Evolutionary conservation across 2,888 invertebrate species (phyloP), one percentile per base, ranked within the genome.

Genomic region (Papilio protenor): DNA sequence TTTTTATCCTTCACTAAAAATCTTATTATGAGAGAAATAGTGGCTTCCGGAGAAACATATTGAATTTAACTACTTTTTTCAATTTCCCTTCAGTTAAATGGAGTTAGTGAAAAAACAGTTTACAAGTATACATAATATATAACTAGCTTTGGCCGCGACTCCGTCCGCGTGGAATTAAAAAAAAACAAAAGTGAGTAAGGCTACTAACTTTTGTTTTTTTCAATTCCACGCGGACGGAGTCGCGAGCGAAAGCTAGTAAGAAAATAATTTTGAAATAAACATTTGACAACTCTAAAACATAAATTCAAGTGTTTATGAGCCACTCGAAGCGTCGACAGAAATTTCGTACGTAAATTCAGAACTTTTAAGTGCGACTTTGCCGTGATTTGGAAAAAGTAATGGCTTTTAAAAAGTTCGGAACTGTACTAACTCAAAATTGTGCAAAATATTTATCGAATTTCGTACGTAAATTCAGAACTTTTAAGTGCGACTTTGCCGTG

Each of bases 401-500:
- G 47, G 66, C 75, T 66, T 66, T 66, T 69, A 69, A 69, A 69
- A 69, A 69, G 45, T 69, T 69, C 66, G 21, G n/a, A 69, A 14
- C 66, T n/a, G 27, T 45, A n/a, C 45, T 21, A 69, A 45, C 66
- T 45, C n/a, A 45, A 69, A 40, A 69, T 45, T 69, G 21, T 69
- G 21, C 45, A 21, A 69, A 69, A 66, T 66, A 66, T 66, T 66
- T 12, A 6, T 45, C n/a, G n/a, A 64, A 64, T 75, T 75, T 66
- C 21, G 75, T 66, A 75, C 75, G 75, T 66, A 75, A 75, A 75
- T 75, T 75, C 52, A 33, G 33, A 75, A 75, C 66, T 75, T 75
- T 52, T 55, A 75, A 75, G 66, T 75, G 75, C 49, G 74, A 66
- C 75, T 75, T 49, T 49, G 75, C 52, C 55, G 27, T 52, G 66